Conservation (phyloP, 2,888 invertebrate genomes). For the Deilephila elpenor region DNA sequence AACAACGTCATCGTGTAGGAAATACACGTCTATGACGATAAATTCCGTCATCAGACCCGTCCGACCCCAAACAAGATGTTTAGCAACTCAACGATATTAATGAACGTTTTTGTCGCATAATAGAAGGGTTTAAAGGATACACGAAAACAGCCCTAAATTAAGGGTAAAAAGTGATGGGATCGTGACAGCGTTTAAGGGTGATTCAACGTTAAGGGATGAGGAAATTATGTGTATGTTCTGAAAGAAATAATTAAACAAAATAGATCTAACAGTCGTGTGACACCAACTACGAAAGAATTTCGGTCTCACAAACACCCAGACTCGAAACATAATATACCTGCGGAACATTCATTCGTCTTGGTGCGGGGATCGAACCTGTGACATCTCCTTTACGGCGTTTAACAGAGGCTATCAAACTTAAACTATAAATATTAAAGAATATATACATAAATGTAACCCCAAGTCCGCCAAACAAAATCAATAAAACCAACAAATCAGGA, state of each 20-base stretch:
- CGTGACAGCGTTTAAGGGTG: neutral
- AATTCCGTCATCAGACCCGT: neutral
- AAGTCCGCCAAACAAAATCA: conserved; percentile 15
- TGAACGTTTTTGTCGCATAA: conserved; percentile 16
- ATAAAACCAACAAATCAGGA: conserved; percentile 1
- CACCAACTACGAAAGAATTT: too few relatives aligned
- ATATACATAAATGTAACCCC: too few relatives aligned
- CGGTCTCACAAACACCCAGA: too few relatives aligned
- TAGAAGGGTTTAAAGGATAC: conserved; percentile 11
- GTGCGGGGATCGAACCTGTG: too few relatives aligned
- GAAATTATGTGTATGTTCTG: too few relatives aligned
- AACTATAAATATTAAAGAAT: too few relatives aligned
- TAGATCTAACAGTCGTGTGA: neutral
- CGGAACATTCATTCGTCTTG: too few relatives aligned
- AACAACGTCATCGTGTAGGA: too few relatives aligned
- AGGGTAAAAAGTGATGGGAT: conserved; percentile 13
- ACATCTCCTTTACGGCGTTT: too few relatives aligned
- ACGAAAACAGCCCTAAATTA: neutral
- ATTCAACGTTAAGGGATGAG: neutral
- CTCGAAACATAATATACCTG: too few relatives aligned
- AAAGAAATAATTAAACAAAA: neutral
- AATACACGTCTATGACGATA: neutral
- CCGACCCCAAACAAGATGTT: neutral
- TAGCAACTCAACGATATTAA: conserved; percentile 1
- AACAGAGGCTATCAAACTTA: too few relatives aligned